Evolutionary conservation across 1,140 invertebrate genomes (phyloP), one percentile per base, ranked within the genome.

Genomic region (Orussus abietinus): DNA sequence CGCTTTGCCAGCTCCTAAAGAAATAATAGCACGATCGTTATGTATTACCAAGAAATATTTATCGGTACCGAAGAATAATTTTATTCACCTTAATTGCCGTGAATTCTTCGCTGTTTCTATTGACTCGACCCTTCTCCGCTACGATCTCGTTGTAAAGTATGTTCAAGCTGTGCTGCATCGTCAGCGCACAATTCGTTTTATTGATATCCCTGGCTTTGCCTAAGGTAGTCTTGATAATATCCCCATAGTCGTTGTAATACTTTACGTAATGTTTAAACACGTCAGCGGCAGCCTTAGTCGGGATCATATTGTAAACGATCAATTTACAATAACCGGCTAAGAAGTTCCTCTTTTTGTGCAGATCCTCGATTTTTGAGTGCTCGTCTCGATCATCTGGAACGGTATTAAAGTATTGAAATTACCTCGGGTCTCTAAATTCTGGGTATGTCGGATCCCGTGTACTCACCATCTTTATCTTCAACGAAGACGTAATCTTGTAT

Each of bases 231-330:
- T 99, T 99, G 37, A 99, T 97, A 38, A 99, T 99, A 69, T 99
- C 96, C n/a, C 96, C 96, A 77, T 97, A 99, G 69, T 98, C 93
- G 68, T 96, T 96, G 66, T 96, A 98, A 67, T 92, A 96, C 83
- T 93, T 96, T 35, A 97, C 92, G 68, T 98, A 98, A 70, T 98
- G 90, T 68, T 96, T 94, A 66, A 98, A 96, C 41, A 99, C 89
- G 68, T 95, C 91, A 1, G 92, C 87, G 11, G 92, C 93, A 50
- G 87, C 83, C 60, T 87, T 86, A 2, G 94, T 93, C 3, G 90
- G 90, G 58, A 98, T 83, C 47, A 98, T 88, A 66, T 98, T 97
- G 74, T 98, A 98, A 26, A 98, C 91, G 53, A 98, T 89, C 13
- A 99, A 76, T 75, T 99, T 99, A 73, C 93, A 97, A 72, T 93